Conservation (phyloP, 2,888 invertebrate species). For the Odontothrips loti region DNA sequence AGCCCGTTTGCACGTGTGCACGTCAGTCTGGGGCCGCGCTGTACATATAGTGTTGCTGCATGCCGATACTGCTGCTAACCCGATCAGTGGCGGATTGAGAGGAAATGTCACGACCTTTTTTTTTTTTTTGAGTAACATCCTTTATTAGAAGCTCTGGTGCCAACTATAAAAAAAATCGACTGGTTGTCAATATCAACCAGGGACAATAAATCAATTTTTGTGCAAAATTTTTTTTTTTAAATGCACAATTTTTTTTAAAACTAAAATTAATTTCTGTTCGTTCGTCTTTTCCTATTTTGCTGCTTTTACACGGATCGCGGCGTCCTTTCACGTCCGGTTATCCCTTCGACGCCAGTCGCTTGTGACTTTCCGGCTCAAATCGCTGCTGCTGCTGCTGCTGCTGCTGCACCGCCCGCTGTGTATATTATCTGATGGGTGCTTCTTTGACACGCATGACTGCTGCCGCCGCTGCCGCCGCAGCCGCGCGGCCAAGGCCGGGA, state of each 20-base stretch:
- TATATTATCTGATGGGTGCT: background rate
- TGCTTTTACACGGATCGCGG: no score
- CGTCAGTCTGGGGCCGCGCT: no score
- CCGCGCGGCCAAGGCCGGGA: background rate
- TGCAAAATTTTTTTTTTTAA: background rate
- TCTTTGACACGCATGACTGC: constrained; percentile 8
- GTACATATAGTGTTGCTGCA: no score
- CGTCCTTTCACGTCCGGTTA: no score
- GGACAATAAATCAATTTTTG: background rate
- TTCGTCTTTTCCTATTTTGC: no score
- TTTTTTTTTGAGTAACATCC: no score
- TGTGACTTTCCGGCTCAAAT: background rate
- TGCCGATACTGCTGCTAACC: background rate
- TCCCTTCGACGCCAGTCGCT: background rate
- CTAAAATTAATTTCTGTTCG: background rate
- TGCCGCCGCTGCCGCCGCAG: background rate
- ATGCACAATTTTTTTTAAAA: background rate
- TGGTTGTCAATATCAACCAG: no score
- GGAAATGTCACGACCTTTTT: background rate
- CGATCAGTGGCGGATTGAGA: background rate
- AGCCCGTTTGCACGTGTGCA: no score
- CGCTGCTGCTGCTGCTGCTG: background rate
- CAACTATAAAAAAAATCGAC: no score
- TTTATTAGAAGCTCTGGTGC: no score
- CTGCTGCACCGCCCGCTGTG: background rate